Percentiles rank a stretch among this genome's conserved stretches.
phyloP scores from a whole-genome alignment of 2,888 invertebrate genomes.

The Argyresthia albistria region DNA sequence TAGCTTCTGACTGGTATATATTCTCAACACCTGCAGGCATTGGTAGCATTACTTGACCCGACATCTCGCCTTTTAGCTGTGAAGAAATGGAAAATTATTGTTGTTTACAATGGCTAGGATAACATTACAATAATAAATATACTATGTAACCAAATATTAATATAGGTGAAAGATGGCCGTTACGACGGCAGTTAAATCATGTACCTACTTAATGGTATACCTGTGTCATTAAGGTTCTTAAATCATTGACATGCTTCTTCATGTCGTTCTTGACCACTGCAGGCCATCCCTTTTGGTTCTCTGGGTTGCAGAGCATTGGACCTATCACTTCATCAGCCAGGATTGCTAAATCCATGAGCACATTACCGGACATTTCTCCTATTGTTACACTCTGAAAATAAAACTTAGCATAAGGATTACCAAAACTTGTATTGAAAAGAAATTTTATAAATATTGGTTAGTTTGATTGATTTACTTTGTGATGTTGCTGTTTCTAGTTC shows the following conservation, averaged over 20 bases:
- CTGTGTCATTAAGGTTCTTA: constrained; percentile 81
- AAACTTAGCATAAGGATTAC: not conserved
- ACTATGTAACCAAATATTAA: no score
- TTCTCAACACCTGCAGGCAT: constrained; percentile 85
- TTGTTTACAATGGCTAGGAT: no score
- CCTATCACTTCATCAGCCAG: constrained; percentile 82
- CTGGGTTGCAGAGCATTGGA: constrained; percentile 79
- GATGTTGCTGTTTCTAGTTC: no score
- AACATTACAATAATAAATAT: no score
- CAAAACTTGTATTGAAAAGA: no score
- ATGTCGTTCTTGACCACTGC: constrained; percentile 80
- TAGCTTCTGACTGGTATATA: constrained; percentile 74
- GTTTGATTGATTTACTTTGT: no score
- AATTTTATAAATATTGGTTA: no score
- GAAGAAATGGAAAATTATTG: constrained; percentile 1
- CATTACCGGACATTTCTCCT: constrained; percentile 81
- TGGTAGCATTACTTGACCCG: constrained; percentile 88
- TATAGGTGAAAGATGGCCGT: no score
- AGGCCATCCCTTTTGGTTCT: constrained; percentile 83
- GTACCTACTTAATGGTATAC: constrained; percentile 45
- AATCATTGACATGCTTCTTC: constrained; percentile 76
- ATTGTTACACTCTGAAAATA: constrained; percentile 64
- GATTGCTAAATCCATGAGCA: constrained; percentile 78
- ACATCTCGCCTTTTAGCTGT: constrained; percentile 84
- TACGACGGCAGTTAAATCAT: not conserved